Conservation (phyloP, 2,797 vertebrate species). For the Danio tinwini region DNA sequence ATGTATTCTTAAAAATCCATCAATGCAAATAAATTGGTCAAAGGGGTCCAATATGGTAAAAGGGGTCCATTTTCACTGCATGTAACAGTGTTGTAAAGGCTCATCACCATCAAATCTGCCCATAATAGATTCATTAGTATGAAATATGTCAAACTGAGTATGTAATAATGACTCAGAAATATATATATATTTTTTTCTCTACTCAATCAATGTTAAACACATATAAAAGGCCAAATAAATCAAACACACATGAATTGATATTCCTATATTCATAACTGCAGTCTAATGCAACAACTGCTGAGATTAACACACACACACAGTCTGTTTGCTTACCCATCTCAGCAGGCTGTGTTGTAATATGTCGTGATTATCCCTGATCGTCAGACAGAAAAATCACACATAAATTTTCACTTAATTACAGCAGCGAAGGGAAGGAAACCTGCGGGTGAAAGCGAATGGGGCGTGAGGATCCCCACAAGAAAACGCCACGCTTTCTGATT, state of each 20-base stretch:
- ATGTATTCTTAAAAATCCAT: no score
- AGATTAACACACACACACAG: conserved; percentile 33
- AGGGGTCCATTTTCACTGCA: no score
- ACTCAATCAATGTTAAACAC: background rate
- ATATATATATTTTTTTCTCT: background rate
- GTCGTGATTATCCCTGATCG: conserved; percentile 57
- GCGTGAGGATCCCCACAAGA: conserved; percentile 40
- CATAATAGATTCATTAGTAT: background rate
- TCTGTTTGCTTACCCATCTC: conserved; percentile 63
- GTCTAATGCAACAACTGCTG: conserved; percentile 34
- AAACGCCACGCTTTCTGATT: conserved; percentile 42
- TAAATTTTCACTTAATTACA: conserved; percentile 54
- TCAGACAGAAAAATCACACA: conserved; percentile 53
- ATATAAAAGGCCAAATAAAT: background rate
- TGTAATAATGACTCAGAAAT: background rate
- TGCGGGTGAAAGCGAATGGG: conserved; percentile 43
- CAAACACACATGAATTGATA: conserved; percentile 19
- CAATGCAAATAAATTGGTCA: no score
- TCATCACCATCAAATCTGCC: background rate
- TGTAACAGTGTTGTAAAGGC: no score
- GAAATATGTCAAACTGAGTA: background rate
- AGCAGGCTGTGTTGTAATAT: conserved; percentile 55
- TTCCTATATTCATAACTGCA: conserved; percentile 16
- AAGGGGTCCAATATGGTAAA: no score
- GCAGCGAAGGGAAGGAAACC: conserved; percentile 23